A percentile compares a stretch with the other conserved stretches of the same genome.
phyloP scores from a whole-genome alignment of 1,140 invertebrate genomes.

The Lamellibrachia luymesi region DNA sequence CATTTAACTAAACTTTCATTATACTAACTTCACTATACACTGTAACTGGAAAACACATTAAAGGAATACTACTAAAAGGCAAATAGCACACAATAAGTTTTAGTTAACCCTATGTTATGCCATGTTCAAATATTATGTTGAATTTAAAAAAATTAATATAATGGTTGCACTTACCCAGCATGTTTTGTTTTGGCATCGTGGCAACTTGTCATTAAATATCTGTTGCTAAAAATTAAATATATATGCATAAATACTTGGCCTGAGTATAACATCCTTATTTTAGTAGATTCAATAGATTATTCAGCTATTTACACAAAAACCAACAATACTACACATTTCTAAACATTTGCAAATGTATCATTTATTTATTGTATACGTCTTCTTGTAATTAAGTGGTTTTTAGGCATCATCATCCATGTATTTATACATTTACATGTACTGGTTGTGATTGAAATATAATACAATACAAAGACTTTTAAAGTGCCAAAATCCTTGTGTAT shows the following conservation, averaged over 20 bases:
- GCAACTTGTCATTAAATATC: slow-evolving; percentile 50
- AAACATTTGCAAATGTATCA: too few species aligned
- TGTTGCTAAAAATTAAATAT: slow-evolving; percentile 25
- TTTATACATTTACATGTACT: background rate
- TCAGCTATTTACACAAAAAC: background rate
- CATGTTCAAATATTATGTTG: background rate
- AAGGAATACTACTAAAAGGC: background rate
- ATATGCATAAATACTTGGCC: slow-evolving; percentile 9
- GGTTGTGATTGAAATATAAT: background rate
- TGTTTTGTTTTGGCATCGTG: slow-evolving; percentile 36
- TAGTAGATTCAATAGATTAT: background rate
- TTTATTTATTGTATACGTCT: background rate
- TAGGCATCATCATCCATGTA: background rate
- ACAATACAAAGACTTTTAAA: background rate
- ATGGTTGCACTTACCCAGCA: slow-evolving; percentile 14
- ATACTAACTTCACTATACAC: background rate
- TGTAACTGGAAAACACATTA: background rate
- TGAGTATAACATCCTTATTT: too few species aligned
- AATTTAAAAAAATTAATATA: background rate
- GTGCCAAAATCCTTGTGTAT: background rate
- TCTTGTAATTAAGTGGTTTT: background rate
- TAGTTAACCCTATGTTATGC: background rate
- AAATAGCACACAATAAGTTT: background rate
- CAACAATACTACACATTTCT: too few species aligned
- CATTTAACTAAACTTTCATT: background rate